Conservation (phyloP, 30 jellyfish, hydroid and myxozoan species). For the Aurelia sp. region DNA sequence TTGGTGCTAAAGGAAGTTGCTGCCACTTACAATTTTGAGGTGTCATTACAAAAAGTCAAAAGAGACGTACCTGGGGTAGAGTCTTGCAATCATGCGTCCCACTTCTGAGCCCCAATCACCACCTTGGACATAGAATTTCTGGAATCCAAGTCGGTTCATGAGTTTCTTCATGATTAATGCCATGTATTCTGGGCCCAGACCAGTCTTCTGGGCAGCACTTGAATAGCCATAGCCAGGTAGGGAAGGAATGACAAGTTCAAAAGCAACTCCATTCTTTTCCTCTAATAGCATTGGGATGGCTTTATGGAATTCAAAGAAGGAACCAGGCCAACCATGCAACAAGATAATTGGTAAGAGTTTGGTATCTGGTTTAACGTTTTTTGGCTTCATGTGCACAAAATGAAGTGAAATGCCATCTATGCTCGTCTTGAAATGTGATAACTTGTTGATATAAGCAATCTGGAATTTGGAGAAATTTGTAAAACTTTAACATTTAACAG, state of each 20-base stretch:
- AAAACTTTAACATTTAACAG: no score
- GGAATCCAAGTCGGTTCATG: slow-evolving; percentile 62
- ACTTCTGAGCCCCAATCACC: slow-evolving; percentile 80
- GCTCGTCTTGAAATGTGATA: slow-evolving; percentile 58
- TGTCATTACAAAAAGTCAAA: no score
- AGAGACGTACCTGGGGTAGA: slow-evolving; percentile 45
- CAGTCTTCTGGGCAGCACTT: slow-evolving; percentile 51
- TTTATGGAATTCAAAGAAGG: slow-evolving; percentile 70
- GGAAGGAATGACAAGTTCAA: slow-evolving; percentile 63
- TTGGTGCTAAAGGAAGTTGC: no score
- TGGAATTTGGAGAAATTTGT: neutral
- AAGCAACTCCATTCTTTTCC: slow-evolving; percentile 55
- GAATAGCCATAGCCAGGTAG: slow-evolving; percentile 78
- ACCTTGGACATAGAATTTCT: slow-evolving; percentile 62
- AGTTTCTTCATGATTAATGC: slow-evolving; percentile 57
- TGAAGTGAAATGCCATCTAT: slow-evolving; percentile 68
- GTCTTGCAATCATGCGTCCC: slow-evolving; percentile 42
- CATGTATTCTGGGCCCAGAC: slow-evolving; percentile 51
- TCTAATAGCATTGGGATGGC: slow-evolving; percentile 34
- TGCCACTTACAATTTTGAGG: no score
- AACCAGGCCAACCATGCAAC: slow-evolving; percentile 81
- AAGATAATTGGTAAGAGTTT: slow-evolving; percentile 43
- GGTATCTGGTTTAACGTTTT: slow-evolving; percentile 44
- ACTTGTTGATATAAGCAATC: slow-evolving; percentile 48
- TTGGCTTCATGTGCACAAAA: slow-evolving; percentile 61